Conservation (phyloP, 2,888 invertebrate genomes). For the Lasioglossum vierecki region DNA sequence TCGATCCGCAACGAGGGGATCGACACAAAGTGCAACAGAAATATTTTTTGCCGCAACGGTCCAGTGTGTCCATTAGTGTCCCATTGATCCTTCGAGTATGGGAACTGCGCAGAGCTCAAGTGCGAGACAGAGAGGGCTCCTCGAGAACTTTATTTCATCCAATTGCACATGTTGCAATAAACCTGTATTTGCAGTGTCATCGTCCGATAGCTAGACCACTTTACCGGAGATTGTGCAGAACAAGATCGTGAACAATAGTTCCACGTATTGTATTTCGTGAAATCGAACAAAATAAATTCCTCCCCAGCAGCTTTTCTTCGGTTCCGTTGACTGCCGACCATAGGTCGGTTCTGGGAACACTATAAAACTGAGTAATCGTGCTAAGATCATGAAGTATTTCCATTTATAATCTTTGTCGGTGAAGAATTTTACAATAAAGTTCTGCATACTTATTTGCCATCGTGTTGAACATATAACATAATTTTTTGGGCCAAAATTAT, state of each 20-base stretch:
- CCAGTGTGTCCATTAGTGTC: conserved; percentile 10
- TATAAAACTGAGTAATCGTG: background rate
- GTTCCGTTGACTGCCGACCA: background rate
- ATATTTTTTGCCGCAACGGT: background rate
- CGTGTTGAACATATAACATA: background rate
- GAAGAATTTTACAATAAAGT: background rate
- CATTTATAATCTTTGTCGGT: background rate
- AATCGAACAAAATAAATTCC: conserved; percentile 13
- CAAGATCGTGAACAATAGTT: conserved; percentile 19
- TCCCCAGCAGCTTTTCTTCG: background rate
- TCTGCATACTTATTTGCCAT: background rate
- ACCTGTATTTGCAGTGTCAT: conserved; percentile 28
- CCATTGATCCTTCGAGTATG: background rate
- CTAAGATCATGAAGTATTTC: background rate
- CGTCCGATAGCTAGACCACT: conserved; percentile 20
- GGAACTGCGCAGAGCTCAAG: background rate
- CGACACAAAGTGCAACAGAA: background rate
- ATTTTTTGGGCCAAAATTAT: background rate
- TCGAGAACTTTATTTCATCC: conserved; percentile 26
- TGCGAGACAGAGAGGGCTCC: background rate
- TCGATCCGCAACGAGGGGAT: background rate
- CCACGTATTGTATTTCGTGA: background rate
- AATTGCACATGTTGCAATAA: conserved; percentile 13
- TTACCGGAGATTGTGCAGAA: conserved; percentile 22
- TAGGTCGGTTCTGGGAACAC: background rate